Evolutionary conservation across 2,113 vertebrate genomes (phyloP).

Genomic region (Apteryx mantelli): DNA sequence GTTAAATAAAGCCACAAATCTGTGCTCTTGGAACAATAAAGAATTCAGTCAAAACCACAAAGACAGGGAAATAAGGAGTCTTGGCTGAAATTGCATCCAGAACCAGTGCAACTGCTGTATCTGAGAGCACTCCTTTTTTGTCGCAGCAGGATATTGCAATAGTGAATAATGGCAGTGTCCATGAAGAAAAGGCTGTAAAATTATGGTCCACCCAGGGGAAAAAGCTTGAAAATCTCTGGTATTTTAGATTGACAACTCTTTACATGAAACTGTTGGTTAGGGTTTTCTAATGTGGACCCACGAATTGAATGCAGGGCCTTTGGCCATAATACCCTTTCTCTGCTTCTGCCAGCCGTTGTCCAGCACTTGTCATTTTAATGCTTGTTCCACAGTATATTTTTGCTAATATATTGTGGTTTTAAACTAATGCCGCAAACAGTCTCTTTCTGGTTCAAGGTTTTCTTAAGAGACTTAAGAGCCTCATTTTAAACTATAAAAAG

Average conservation of each 20-base stretch:
- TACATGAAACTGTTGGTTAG: not conserved
- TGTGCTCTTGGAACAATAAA: conserved; percentile 40
- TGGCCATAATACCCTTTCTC: not conserved
- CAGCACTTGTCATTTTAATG: not conserved
- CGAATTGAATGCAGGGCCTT: not conserved
- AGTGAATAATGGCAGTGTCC: not conserved
- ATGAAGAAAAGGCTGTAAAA: not conserved
- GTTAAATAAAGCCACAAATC: conserved; percentile 60
- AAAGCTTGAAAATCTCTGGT: not conserved
- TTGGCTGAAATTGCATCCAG: conserved; percentile 35
- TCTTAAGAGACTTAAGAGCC: conserved; percentile 42
- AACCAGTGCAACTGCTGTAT: not conserved
- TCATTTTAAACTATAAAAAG: conserved; percentile 61
- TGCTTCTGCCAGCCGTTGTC: not conserved
- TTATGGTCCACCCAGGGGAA: not conserved
- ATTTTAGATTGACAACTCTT: not conserved
- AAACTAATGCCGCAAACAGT: conserved; percentile 56
- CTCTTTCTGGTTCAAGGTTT: conserved; percentile 32
- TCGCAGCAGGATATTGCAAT: not conserved
- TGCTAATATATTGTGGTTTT: conserved; percentile 50
- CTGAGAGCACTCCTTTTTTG: not conserved
- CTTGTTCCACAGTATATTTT: conserved; percentile 19
- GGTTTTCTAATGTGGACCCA: not conserved
- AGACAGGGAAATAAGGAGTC: not conserved
- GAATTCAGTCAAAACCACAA: conserved; percentile 56